Base-by-base conservation (phyloP, 2,797 vertebrate species). In the Melanotaenia maccullochi region DNA sequence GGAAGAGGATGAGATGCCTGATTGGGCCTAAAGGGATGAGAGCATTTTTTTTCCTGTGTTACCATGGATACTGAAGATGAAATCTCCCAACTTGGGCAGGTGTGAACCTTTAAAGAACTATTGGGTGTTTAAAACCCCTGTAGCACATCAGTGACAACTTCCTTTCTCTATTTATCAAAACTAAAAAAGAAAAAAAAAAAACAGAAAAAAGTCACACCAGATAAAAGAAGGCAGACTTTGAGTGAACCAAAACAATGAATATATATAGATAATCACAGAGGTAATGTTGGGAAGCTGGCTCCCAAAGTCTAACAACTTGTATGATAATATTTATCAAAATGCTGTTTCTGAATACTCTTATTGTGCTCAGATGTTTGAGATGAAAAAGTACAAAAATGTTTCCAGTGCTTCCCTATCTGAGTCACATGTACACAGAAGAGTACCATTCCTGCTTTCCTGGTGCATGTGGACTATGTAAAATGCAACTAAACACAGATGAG, bases 261-360 rank as follows among this genome's bases (percentile, higher is more conserved):
- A 86, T 78, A 76, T 54, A 72, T 30, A 30, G 30, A 42, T 70
- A 79, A 87, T 89, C 87, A 91, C 78, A 70, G 69, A 92, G 90
- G 94, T 93, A 93, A 93, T 84, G 84, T 94, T 95, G 96, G 97
- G 97, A 97, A 99, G 98, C 97, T 97, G 98, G 98, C 98, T 99
- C 97, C 96, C 97, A 97, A 91, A 93, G 86, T 95, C 92, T 96
- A 94, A 94, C 93, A 88, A 93, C 93, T 93, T 96, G 94, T 97
- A 94, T 95, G 91, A 96, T 98, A 96, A 97, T 98, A 99, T 99
- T 99, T 98, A 98, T 98, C 97, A 94, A 86, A 38, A 81, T 89
- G 91, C 85, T 88, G 90, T 95, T 88, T 84, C 84, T 83, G 94
- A 95, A 92, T 84, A 81, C 88, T 84, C 44, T 82, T 75, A 85